Evolutionary conservation across 2,113 vertebrate genomes (phyloP), one percentile per base, ranked within the genome.

Genomic region (Trochalopteron elliotii): DNA sequence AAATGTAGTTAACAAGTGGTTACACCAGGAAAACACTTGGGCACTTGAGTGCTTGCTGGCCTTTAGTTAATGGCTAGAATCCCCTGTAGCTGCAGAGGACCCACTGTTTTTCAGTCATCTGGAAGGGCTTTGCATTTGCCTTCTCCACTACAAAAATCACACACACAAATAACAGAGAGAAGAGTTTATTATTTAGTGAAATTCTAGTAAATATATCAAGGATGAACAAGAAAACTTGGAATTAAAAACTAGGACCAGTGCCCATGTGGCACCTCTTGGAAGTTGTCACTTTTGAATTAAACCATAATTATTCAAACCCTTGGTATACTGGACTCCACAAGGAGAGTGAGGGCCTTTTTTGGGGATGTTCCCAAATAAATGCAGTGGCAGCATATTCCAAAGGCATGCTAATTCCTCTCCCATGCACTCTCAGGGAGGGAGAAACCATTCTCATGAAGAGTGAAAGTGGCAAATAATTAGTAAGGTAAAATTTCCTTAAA

Each of bases 131-230:
- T 99, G 99, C 99, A 99, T 99, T 98, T 99, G 99, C 99, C 99
- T 99, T 99, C 99, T 99, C 98, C 99, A 99, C 99, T 99, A 99
- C 98, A 99, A 99, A 99, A 99, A 99, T 99, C 99, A 99, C 99
- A 99, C 99, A 99, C 98, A 99, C 99, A 99, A 99, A 99, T 99
- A 99, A 99, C 99, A 99, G 98, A 99, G 99, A 99, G 98, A 99
- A 99, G 98, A 98, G 98, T 99, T 99, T 99, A 99, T 98, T 98
- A 98, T 98, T 98, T 98, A 98, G 98, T 98, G 98, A 98, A 98
- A 98, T 97, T 98, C 98, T 99, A 98, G 96, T 71, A 98, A 97
- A 98, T 98, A 98, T 97, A 98, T 97, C 98, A 98, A 98, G 97
- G 97, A 96, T 97, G 98, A 98, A 98, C 96, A 98, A 98, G 98